Evolutionary conservation across 1,140 invertebrate genomes (phyloP), one percentile per base, ranked within the genome.

Genomic region (Bombus balteatus): DNA sequence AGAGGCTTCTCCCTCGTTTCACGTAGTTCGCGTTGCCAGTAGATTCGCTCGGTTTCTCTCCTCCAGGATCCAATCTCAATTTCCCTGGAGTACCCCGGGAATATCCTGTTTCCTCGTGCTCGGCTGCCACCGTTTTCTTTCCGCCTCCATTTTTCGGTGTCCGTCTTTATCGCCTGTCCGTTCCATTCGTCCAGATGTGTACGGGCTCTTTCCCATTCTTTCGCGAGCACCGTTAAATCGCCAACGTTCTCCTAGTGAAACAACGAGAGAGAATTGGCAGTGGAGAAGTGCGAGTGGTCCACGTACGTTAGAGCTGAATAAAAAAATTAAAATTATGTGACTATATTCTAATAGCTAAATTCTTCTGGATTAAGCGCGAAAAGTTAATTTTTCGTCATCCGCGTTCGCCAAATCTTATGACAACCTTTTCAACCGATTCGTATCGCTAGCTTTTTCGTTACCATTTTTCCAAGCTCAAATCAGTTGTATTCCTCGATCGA

Each of bases 31-130:
- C 65, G n/a, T 66, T 68, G 62, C 53, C 66, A 66, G 34, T 37
- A 37, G 39, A 89, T 86, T 62, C 84, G 72, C 75, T 72, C 71
- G 80, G 77, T 78, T 81, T 79, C 76, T 82, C 76, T 62, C 57
- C 32, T 86, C 77, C 78, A 18, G 59, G 80, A 91, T 88, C 89
- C 89, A 89, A 92, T 92, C 91, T 92, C 92, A 90, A 92, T 92
- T 92, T 92, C 80, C 90, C 87, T 85, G 62, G 87, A 88, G 82
- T 89, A 83, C 72, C 43, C 74, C 15, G 47, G 37, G 65, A 81
- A 77, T 39, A 66, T 62, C n/a, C 70, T 10, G 32, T 22, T 68
- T n/a, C 39, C 74, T 57, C 43, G 25, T 68, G 25, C 10, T 70
- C 37, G 22, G 39, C 15, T 74, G 39, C 77, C 32, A 28, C 39